phyloP scores from a whole-genome alignment of 2,888 invertebrate genomes.

The Saturnia japonica region DNA sequence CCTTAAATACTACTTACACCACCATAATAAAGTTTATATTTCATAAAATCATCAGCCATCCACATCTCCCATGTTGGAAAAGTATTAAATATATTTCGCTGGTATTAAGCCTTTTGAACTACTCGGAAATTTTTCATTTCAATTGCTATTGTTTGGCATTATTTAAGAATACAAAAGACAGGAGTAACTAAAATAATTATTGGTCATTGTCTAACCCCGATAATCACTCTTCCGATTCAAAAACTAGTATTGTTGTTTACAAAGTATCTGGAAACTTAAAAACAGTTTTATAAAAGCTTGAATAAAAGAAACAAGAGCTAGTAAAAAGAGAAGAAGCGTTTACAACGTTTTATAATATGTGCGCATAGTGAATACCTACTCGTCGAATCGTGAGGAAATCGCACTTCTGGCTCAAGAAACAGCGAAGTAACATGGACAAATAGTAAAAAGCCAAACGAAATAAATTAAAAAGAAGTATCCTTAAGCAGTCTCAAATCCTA shows the following conservation, averaged over 20 bases:
- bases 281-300: constrained; percentile 43
- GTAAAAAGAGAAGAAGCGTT: constrained; percentile 41
- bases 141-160: no score
- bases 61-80: neutral
- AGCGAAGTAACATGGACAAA: constrained; percentile 64
- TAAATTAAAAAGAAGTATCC: constrained; percentile 67
- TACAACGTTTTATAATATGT: constrained; percentile 69
- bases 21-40: neutral
- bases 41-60: neutral
- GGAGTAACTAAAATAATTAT: neutral
- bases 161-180: no score
- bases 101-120: neutral
- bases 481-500: constrained; percentile 66
- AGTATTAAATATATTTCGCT: neutral
- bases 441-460: constrained; percentile 66
- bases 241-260: neutral
- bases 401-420: constrained; percentile 40
- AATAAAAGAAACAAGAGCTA: constrained; percentile 47
- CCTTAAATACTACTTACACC: neutral
- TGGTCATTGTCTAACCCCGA: neutral
- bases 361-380: constrained; percentile 67
- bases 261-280: constrained; percentile 27
- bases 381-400: constrained; percentile 63
- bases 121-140: no score
- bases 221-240: neutral